Conservation (phyloP, 2,113 vertebrate species). For the Chionis minor region DNA sequence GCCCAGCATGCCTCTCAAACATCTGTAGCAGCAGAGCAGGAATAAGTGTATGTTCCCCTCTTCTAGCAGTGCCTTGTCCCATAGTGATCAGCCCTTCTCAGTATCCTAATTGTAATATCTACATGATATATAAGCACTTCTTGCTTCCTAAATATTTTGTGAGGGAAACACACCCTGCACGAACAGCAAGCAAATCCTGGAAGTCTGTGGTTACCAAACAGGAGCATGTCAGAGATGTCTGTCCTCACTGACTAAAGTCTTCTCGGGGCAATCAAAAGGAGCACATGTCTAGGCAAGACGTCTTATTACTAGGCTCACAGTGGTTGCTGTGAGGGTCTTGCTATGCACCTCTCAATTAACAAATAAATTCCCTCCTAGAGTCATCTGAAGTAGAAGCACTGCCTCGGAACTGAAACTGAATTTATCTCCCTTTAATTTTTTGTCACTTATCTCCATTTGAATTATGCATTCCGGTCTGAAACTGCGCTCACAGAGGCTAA, state of each 20-base stretch:
- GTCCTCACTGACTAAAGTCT: background rate
- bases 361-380: background rate
- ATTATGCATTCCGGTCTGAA: background rate
- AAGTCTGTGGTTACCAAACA: conserved; percentile 19
- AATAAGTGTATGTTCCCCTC: background rate
- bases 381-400: background rate
- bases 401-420: conserved; percentile 20
- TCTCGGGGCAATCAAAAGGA: background rate
- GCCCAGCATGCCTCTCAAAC: background rate
- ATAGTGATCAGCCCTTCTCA: background rate
- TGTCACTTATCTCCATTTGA: background rate
- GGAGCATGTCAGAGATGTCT: background rate
- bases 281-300: background rate
- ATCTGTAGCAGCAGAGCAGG: background rate
- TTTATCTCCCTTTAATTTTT: conserved; percentile 30
- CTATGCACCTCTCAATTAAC: conserved; percentile 36
- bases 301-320: background rate
- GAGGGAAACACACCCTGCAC: background rate
- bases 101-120: background rate
- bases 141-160: conserved; percentile 20
- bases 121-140: background rate
- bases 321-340: background rate
- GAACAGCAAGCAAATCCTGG: background rate
- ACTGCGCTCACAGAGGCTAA: background rate
- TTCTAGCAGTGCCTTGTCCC: background rate